These are phyloP conservation scores for Thera obeliscata DNA, from an alignment of 2,888 invertebrate genomes.

Conservation along the genomic window DNA sequence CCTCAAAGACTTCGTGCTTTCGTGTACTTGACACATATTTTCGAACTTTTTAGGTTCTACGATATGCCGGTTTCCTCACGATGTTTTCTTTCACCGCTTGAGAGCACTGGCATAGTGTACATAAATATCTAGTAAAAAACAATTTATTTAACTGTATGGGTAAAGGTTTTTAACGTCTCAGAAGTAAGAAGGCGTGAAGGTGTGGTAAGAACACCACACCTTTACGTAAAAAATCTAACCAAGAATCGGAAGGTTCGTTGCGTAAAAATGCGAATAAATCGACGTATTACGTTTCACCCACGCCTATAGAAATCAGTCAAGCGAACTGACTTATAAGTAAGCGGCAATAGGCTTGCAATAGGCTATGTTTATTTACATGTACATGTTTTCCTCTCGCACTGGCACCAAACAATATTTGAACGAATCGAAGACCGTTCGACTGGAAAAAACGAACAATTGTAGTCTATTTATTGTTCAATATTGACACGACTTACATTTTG, in stretches of 20 bases:
- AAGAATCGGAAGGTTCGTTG: conserved; percentile 24
- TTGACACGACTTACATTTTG: conserved; percentile 39
- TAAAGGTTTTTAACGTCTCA: too few relatives aligned
- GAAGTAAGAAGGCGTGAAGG: too few relatives aligned
- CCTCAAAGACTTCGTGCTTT: too few relatives aligned
- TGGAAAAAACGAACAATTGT: conserved; percentile 50
- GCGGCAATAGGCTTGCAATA: conserved; percentile 22
- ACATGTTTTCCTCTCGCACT: conserved; percentile 43
- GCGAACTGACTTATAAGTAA: conserved; percentile 48
- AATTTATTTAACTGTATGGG: too few relatives aligned
- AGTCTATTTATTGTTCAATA: conserved; percentile 44
- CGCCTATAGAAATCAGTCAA: conserved; percentile 47
- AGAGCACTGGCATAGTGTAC: too few relatives aligned
- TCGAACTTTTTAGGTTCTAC: too few relatives aligned
- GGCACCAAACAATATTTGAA: conserved; percentile 49
- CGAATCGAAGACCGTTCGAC: conserved; percentile 41
- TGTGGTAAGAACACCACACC: background rate
- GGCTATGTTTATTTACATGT: conserved; percentile 42
- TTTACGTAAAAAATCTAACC: conserved; percentile 21
- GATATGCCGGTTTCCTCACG: too few relatives aligned
- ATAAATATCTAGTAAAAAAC: too few relatives aligned
- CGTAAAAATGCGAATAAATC: conserved; percentile 29
- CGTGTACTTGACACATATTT: too few relatives aligned
- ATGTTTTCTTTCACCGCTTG: too few relatives aligned
- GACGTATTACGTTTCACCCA: conserved; percentile 34